Evolutionary conservation across 2,888 invertebrate genomes (phyloP).

Genomic region (Melanotus villosus): DNA sequence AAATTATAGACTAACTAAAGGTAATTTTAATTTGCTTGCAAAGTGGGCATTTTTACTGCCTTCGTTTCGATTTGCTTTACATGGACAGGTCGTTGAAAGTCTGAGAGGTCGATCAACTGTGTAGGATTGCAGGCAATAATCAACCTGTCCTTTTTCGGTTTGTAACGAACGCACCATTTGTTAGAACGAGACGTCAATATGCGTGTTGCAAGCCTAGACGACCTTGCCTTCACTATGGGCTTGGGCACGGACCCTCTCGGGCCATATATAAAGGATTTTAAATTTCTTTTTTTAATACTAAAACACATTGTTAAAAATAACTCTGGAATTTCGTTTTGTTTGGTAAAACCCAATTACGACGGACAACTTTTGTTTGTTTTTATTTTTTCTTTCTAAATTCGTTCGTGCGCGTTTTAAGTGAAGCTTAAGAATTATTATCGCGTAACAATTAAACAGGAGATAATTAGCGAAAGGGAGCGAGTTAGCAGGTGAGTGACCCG

Average conservation of each 20-base stretch:
- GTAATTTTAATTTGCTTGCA: conserved; percentile 7
- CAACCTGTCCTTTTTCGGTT: conserved; percentile 22
- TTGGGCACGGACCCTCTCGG: conserved; percentile 18
- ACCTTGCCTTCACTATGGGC: conserved; percentile 33
- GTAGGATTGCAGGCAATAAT: conserved; percentile 20
- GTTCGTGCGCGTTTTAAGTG: background rate
- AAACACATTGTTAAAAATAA: conserved; percentile 2
- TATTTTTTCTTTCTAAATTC: background rate
- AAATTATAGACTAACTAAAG: background rate
- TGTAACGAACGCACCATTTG: background rate
- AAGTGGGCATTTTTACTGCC: background rate
- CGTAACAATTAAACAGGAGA: conserved; percentile 21
- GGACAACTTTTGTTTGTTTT: background rate
- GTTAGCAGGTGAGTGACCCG: conserved; percentile 42
- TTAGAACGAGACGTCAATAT: conserved; percentile 5
- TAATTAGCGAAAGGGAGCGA: conserved; percentile 48
- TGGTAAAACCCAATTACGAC: background rate
- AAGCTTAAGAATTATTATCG: too few species aligned
- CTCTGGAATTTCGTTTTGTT: background rate
- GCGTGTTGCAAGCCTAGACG: conserved; percentile 18
- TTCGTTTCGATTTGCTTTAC: conserved; percentile 10
- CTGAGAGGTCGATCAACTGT: conserved; percentile 30
- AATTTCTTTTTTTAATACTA: background rate
- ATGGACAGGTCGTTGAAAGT: conserved; percentile 17
- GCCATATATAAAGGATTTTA: background rate